phyloP scores from a whole-genome alignment of 2,888 invertebrate species.

The Nasonovia ribisnigri region DNA sequence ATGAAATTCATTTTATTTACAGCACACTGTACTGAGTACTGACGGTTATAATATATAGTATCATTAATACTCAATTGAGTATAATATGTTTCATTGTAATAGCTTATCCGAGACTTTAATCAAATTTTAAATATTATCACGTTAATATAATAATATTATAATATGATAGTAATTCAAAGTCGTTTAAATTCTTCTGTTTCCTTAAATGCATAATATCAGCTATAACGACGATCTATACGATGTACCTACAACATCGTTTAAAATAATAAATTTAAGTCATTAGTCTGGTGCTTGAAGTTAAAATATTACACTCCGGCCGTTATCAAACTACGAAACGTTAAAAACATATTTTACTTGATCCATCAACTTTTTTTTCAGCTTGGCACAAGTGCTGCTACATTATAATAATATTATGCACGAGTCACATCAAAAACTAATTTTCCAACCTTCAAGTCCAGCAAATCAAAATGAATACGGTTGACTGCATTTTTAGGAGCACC shows the following conservation, averaged over 20 bases:
- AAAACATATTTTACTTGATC: constrained; percentile 26
- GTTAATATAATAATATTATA: background rate
- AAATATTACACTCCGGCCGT: background rate
- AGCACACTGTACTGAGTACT: background rate
- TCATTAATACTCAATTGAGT: background rate
- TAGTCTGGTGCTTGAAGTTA: background rate
- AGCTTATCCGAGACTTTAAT: background rate
- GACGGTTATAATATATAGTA: background rate
- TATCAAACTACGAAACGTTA: background rate
- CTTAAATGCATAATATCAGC: background rate
- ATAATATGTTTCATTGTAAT: background rate
- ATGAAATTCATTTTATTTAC: constrained; percentile 30
- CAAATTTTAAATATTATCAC: background rate
- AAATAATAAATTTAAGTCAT: background rate
- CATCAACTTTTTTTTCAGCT: background rate
- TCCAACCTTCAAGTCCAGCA: constrained; percentile 57
- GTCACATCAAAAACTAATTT: constrained; percentile 56
- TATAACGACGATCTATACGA: background rate
- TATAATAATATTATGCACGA: background rate
- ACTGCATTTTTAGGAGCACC: constrained; percentile 12
- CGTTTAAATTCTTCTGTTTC: background rate
- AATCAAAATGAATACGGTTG: constrained; percentile 40
- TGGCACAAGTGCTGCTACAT: background rate
- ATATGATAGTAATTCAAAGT: background rate
- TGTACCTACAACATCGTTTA: background rate